Conservation (phyloP, 2,888 invertebrate genomes). For the Eristalis pertinax region DNA sequence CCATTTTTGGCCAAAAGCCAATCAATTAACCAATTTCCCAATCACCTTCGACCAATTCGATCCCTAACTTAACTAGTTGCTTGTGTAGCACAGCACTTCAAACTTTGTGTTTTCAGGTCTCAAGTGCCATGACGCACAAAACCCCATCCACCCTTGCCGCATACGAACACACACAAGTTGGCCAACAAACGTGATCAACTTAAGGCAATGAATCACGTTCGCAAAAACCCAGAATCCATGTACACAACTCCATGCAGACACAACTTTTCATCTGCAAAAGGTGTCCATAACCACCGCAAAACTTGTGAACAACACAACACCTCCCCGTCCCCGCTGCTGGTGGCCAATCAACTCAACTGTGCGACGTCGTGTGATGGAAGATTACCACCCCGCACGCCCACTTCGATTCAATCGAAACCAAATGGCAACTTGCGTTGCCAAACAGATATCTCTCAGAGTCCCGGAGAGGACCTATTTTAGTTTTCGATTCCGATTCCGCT, state of each 20-base stretch:
- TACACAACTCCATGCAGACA: neutral
- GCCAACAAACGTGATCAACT: neutral
- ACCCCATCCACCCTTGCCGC: neutral
- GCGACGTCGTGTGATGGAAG: neutral
- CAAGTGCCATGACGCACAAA: neutral
- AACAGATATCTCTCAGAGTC: conserved; percentile 1
- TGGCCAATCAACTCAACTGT: conserved; percentile 30
- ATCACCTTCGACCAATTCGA: neutral
- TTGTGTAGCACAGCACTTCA: neutral
- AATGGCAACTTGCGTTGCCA: conserved; percentile 14
- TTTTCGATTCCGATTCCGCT: conserved; percentile 20
- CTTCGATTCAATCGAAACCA: neutral
- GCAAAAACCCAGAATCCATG: neutral
- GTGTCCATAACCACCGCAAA: conserved; percentile 8
- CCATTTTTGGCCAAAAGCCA: too few relatives aligned
- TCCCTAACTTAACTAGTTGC: neutral
- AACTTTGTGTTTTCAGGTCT: neutral
- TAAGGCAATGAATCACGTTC: conserved; percentile 2
- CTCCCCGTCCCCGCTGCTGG: neutral
- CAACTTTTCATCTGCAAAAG: conserved; percentile 13
- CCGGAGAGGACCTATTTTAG: conserved; percentile 17
- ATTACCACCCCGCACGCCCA: neutral
- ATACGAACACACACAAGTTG: neutral
- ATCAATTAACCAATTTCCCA: too few relatives aligned
- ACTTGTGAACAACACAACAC: conserved; percentile 2